phyloP scores from a whole-genome alignment of 1,140 invertebrate genomes.

The Drosophila leontia region DNA sequence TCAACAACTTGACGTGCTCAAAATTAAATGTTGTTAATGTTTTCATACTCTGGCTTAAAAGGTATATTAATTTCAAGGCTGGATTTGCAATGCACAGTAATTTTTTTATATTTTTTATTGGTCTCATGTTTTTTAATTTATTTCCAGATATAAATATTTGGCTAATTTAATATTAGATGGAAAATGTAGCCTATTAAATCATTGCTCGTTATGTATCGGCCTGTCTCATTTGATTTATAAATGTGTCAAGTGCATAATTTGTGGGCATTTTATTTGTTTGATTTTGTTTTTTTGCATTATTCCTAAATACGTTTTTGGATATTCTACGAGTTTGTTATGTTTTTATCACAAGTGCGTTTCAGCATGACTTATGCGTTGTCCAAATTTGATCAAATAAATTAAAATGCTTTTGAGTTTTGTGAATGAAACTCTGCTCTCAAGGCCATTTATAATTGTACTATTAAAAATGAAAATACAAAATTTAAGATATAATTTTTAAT shows the following conservation, averaged over 20 bases:
- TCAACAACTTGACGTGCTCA: constrained; percentile 68
- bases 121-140: not conserved
- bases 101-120: not conserved
- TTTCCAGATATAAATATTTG: not conserved
- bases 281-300: constrained; percentile 15
- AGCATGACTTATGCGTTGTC: not conserved
- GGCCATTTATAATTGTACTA: constrained; percentile 31
- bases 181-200: constrained; percentile 1
- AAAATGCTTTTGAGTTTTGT: constrained; percentile 19
- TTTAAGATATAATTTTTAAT: constrained; percentile 5
- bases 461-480: constrained; percentile 23
- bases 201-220: not conserved
- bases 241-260: constrained; percentile 66
- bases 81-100: not conserved
- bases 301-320: not conserved
- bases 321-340: constrained; percentile 4
- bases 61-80: constrained; percentile 14
- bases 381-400: constrained; percentile 10
- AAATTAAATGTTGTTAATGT: constrained; percentile 70
- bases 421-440: constrained; percentile 24
- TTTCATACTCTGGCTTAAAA: constrained; percentile 12
- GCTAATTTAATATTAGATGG: not conserved
- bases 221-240: constrained; percentile 27
- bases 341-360: constrained; percentile 1
- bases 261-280: not conserved